Base-by-base conservation (phyloP, 2,888 invertebrate species). In the Xylophagus ater region DNA sequence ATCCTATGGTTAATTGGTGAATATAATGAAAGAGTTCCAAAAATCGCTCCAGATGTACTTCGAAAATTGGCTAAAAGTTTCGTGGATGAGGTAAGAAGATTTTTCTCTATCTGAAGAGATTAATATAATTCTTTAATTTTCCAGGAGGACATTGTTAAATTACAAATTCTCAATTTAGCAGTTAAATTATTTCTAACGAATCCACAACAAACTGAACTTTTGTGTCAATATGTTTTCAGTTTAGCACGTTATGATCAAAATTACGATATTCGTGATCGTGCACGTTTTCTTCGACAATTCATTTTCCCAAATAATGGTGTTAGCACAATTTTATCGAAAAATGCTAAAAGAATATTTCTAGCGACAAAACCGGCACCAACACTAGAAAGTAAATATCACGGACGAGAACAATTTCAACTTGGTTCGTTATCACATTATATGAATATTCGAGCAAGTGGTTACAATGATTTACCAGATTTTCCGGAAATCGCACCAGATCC, bases 241-340 rank as follows among this genome's bases (percentile, higher is more conserved):
- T 69, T 98, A 53, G 94, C 97, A 1, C 83, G 92, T 51, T 98
- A 97, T 63, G 98, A 98, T 71, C 83, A 85, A 51, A 93, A 92
- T 66, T 98, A 97, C 59, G 97, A 98, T 67, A 92, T 98, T 37
- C 73, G 98, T 17, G 98, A 99, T 68, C 74, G 94, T 8, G 90
- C 93, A 4, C 71, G 98, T 17, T 80, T 97, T 58, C 69, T 99
- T 37, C 77, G 84, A 10, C 81, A 81, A 46, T 79, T 90, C 51
- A 74, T 89, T 19, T 76, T 86, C 50, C 79, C 55, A 49, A 67
- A 51, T 51, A 67, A 68, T 45, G 69, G 69, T 8, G 63, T 65
- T 10, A 37, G 17, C 24, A 69, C 68, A 40, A 69, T 70, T 34
- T 66, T 89, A 17, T 66, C 76, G 0, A 71, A 74, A 41, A 73